Conservation (phyloP, 2,888 invertebrate species). For the Trachelus troglodyta region DNA sequence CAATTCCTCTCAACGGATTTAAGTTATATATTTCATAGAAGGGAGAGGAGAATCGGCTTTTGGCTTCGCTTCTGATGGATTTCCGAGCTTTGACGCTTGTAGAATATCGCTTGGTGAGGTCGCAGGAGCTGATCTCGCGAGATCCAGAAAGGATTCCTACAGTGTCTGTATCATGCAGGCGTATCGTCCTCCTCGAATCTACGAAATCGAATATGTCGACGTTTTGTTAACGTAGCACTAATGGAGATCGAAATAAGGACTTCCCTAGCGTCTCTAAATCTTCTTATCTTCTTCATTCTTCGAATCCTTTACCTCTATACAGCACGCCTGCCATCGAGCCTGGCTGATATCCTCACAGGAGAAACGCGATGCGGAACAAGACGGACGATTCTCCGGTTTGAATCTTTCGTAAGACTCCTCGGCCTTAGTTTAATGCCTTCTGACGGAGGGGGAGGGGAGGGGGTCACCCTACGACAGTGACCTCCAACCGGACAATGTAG, state of each 20-base stretch:
- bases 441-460: not conserved
- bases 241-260: not conserved
- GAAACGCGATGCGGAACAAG: not conserved
- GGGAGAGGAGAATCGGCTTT: not conserved
- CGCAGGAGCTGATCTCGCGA: not conserved
- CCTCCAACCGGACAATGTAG: slow-evolving; percentile 6
- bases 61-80: not conserved
- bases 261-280: not conserved
- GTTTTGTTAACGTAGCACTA: not conserved
- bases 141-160: not conserved
- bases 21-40: not conserved
- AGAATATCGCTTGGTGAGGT: not conserved
- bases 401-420: not conserved
- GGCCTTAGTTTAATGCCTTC: not conserved
- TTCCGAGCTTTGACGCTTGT: not conserved
- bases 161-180: not conserved
- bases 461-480: not conserved
- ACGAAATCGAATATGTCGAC: not conserved
- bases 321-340: not conserved
- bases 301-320: not conserved
- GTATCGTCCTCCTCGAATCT: not conserved
- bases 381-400: not conserved
- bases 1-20: not conserved
- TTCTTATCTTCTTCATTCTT: not conserved
- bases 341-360: not conserved